A percentile compares a stretch with the other conserved stretches of the same genome.
Conservation (phyloP, 2,113 vertebrate species). For the Bothrops jararaca region DNA sequence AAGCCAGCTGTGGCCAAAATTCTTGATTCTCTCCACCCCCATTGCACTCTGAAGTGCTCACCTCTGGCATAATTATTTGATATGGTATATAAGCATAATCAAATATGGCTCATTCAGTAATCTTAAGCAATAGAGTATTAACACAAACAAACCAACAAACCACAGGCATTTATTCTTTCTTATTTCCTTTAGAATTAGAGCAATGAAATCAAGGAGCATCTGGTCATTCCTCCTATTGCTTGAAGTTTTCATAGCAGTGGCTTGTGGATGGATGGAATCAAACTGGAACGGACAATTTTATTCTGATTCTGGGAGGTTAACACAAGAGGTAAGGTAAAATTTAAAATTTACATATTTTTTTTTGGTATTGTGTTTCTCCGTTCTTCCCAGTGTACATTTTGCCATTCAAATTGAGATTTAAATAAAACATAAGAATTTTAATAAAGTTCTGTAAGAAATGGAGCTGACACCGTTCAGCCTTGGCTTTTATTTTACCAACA, state of each 20-base stretch:
- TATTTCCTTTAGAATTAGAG: slow-evolving; percentile 68
- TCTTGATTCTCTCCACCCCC: neutral
- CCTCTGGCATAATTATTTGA: neutral
- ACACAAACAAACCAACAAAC: neutral
- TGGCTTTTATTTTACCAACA: neutral
- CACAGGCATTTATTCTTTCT: slow-evolving; percentile 15
- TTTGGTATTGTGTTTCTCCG: neutral
- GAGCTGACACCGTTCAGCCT: neutral
- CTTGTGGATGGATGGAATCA: slow-evolving; percentile 72
- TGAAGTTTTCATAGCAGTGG: slow-evolving; percentile 66
- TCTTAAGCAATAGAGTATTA: neutral
- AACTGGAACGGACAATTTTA: slow-evolving; percentile 59
- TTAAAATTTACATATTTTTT: neutral
- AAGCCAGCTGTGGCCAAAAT: neutral
- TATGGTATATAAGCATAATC: neutral
- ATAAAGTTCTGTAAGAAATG: neutral
- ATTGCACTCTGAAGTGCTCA: neutral
- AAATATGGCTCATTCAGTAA: neutral
- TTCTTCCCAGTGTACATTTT: neutral
- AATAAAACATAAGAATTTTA: neutral
- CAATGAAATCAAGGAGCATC: slow-evolving; percentile 79
- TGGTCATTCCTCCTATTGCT: slow-evolving; percentile 78
- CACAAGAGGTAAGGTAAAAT: slow-evolving; percentile 71
- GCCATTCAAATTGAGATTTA: neutral
- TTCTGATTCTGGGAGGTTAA: slow-evolving; percentile 44